Evolutionary conservation across 1,140 invertebrate species (phyloP).

Genomic region (Penaeus vannamei): DNA sequence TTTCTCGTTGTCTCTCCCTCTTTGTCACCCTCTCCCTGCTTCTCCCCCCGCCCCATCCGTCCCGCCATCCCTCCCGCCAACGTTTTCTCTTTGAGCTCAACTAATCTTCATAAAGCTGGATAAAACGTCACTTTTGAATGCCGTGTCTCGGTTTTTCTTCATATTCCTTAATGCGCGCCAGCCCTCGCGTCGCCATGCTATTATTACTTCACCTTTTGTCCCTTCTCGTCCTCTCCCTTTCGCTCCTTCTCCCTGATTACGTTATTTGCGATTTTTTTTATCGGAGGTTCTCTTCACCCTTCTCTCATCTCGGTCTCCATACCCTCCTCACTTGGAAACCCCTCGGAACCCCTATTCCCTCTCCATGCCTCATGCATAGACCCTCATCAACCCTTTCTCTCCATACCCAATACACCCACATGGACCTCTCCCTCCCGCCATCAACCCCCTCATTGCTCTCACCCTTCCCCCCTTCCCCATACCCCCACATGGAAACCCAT

Average conservation of each 20-base stretch:
- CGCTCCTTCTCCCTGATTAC: not conserved
- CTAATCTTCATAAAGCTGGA: not conserved
- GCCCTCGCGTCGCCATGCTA: not conserved
- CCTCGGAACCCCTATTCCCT: no score
- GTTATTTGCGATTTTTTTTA: no score
- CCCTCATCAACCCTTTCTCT: no score
- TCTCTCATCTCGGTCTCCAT: no score
- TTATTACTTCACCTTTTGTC: constrained; percentile 1
- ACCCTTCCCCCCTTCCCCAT: no score
- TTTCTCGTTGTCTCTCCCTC: not conserved
- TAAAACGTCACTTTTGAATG: not conserved
- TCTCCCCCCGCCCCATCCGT: not conserved
- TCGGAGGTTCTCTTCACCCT: no score
- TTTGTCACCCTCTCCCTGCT: not conserved
- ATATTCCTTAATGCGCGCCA: not conserved
- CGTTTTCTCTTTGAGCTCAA: not conserved
- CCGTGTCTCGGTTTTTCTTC: not conserved
- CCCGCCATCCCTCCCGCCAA: not conserved
- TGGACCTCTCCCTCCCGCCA: no score
- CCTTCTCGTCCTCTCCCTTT: not conserved
- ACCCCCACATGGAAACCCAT: no score
- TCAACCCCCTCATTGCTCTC: no score
- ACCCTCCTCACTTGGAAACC: no score
- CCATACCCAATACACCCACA: no score
- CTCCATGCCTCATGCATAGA: no score